phyloP scores from a whole-genome alignment of 2,113 vertebrate species.

The Rhegmatorhina hoffmannsi region DNA sequence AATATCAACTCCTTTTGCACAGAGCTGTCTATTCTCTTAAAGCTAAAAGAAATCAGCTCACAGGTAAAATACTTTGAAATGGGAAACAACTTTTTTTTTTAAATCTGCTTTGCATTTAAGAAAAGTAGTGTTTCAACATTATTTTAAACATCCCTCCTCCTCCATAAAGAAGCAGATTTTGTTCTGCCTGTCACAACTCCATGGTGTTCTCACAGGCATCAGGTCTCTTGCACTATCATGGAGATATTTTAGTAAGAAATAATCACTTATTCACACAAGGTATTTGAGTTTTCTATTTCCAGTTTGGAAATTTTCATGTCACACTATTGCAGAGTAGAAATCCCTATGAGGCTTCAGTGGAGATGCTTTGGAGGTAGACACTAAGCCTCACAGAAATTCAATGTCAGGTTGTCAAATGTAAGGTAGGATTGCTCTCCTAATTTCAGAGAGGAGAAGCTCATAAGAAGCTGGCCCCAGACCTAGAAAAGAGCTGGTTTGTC shows the following conservation, averaged over 20 bases:
- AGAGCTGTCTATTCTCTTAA: neutral
- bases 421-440: neutral
- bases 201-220: neutral
- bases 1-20: neutral
- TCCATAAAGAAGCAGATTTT: neutral
- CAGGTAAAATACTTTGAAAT: neutral
- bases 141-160: neutral
- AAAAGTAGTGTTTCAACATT: neutral
- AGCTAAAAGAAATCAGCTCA: neutral
- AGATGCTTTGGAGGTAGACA: neutral
- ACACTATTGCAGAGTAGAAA: neutral
- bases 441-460: neutral
- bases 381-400: neutral
- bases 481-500: neutral
- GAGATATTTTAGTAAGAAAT: neutral
- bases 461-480: neutral
- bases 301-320: neutral
- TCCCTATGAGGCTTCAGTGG: neutral
- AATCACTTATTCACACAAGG: neutral
- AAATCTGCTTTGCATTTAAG: constrained; percentile 4
- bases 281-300: neutral
- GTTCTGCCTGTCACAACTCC: neutral
- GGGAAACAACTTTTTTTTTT: neutral
- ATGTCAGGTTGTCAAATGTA: neutral
- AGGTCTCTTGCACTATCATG: neutral